phyloP scores from a whole-genome alignment of 2,113 vertebrate genomes.

The Prunella himalayana region DNA sequence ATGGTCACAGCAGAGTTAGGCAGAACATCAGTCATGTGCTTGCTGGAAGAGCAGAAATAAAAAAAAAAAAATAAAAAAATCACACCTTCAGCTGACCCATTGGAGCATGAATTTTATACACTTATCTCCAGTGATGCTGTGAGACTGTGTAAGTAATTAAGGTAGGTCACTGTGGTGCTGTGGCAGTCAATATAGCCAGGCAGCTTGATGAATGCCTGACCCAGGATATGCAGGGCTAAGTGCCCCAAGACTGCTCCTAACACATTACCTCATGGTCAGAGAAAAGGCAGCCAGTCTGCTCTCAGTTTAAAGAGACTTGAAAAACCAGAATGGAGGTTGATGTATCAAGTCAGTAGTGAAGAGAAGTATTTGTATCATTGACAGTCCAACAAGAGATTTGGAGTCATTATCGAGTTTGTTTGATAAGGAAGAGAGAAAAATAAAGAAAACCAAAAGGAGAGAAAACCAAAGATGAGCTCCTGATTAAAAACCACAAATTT shows the following conservation, averaged over 20 bases:
- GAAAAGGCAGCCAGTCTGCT: not conserved
- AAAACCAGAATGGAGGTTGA: not conserved
- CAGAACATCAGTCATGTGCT: not conserved
- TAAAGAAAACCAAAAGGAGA: not conserved
- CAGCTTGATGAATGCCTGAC: not conserved
- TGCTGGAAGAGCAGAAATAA: not conserved
- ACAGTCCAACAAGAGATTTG: not conserved
- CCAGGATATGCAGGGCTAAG: not conserved
- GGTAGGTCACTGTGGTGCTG: not conserved
- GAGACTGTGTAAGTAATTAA: not conserved
- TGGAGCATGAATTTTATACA: not conserved
- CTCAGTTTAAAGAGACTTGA: not conserved
- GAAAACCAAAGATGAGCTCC: not conserved
- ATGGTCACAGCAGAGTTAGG: not conserved
- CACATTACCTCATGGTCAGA: not conserved
- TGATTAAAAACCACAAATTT: accelerated
- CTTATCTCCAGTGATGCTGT: not conserved
- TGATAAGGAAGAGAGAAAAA: not conserved
- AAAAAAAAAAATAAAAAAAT: too few species aligned
- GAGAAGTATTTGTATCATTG: not conserved
- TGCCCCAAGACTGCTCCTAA: not conserved
- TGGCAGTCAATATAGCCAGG: not conserved
- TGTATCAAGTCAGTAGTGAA: not conserved
- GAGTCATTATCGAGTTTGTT: not conserved
- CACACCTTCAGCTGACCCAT: not conserved